Evolutionary conservation across 2,888 invertebrate species (phyloP), one percentile per base, ranked within the genome.

Genomic region (Syrphus vitripennis): DNA sequence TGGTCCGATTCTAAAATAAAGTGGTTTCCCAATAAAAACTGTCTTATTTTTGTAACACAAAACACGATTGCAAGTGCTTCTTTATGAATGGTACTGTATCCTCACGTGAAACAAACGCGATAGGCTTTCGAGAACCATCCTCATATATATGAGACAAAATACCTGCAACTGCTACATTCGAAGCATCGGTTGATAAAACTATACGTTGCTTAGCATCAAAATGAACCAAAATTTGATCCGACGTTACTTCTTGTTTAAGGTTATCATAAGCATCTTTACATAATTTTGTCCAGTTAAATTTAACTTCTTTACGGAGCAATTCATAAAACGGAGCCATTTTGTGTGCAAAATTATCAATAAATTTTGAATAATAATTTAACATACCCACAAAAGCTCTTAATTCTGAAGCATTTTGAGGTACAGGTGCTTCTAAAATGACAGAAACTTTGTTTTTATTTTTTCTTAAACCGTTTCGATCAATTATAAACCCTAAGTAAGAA

Each of bases 1-100:
- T 86, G 81, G 26, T 86, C 86, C 4, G 78, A 71, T 40, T 74
- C 59, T 34, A 86, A 63, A 53, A 65, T 71, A 37, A 86, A 86
- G 12, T 16, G 57, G 24, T 79, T 67, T 21, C 78, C 80, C 9
- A 86, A 31, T 72, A 81, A 71, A 67, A 63, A 86, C 10, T 86
- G 72, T 29, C 50, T 70, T 16, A 82, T 31, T 59, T 82, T 83
- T 9, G 83, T 86, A 40, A 77, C 50, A 10, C 59, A 70, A 72
- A 79, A 83, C 10, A 84, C 57, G 0, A 76, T 76, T 9, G 75
- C 70, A 26, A 79, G 45, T 1, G 79, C 75, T 70, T 81, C 75
- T 21, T 53, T 53, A n/a, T 29, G 53, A 72, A 29, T 40, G 55
- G 71, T 57, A 29, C 24, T 21, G 14, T 31, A 34, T 12, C 29